Evolutionary conservation across 2,888 invertebrate genomes (phyloP).

Genomic region (Galeruca laticollis): DNA sequence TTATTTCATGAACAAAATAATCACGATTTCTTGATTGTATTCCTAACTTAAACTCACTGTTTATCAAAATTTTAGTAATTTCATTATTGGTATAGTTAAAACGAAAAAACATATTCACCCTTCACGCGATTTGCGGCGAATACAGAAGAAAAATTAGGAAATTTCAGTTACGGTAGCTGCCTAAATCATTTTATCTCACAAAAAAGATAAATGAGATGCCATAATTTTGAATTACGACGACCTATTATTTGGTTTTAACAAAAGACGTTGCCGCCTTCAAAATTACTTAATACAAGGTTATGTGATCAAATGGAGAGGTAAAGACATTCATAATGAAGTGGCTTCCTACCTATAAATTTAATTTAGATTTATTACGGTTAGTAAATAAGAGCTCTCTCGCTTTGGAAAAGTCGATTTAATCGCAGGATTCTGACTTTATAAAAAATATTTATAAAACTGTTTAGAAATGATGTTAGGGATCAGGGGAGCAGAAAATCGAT

Average conservation of each 20-base stretch:
- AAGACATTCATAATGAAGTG: not conserved
- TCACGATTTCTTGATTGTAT: no score
- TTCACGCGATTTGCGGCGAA: not conserved
- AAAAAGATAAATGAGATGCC: constrained; percentile 33
- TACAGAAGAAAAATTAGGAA: constrained; percentile 29
- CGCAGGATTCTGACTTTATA: no score
- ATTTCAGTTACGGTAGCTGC: constrained; percentile 19
- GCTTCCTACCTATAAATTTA: constrained; percentile 16
- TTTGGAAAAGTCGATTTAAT: no score
- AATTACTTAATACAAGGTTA: constrained; percentile 29
- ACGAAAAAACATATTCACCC: not conserved
- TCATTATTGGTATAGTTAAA: not conserved
- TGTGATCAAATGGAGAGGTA: constrained; percentile 22
- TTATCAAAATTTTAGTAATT: not conserved
- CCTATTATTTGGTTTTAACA: constrained; percentile 35
- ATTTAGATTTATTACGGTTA: constrained; percentile 1
- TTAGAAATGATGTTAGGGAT: no score
- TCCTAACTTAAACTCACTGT: no score
- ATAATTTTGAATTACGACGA: constrained; percentile 35
- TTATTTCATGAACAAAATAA: no score
- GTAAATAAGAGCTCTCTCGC: constrained; percentile 4
- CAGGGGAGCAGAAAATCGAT: no score
- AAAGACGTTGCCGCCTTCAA: constrained; percentile 19
- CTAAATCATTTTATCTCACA: constrained; percentile 30
- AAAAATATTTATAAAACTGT: no score